Base-by-base conservation (phyloP, 2,888 invertebrate genomes). In the Drosophila gaucha region DNA sequence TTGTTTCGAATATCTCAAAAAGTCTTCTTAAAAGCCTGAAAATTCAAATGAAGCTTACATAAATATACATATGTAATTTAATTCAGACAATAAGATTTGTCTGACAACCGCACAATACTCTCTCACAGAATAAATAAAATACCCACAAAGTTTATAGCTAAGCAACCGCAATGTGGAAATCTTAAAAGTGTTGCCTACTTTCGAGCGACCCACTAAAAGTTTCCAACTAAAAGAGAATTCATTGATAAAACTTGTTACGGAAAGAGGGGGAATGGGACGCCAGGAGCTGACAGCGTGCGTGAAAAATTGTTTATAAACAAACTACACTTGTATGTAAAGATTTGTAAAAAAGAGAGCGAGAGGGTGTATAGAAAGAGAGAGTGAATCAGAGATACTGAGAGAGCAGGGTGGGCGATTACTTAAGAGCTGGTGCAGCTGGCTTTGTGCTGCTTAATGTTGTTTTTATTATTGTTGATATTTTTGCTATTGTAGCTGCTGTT, bases 301-400 rank as follows among this genome's bases (percentile, higher is more conserved):
- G 35, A 39, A 66, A 60, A 55, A 47, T 74, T 80, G 74, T 78
- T 80, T 78, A 80, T 70, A 80, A 80, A 80, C 74, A 74, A 73
- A 76, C 47, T 35, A 28, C 22, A 28, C n/a, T n/a, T 47, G 57
- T 38, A 36, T 43, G 60, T 58, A 57, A 64, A 54, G 35, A n/a
- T 49, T 51, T 55, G 20, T 38, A 33, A 57, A 64, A 43, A n/a
- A n/a, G n/a, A 18, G 39, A 50, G 35, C 8, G 18, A 35, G 28
- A 20, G 28, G 41, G 33, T 3, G 22, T 6, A 51, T 6, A 14
- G 22, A 14, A 38, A 52, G 35, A 18, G 28, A 38, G 43, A 20
- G 43, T n/a, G 43, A 28, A 6, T 6, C 14, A 33, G 41, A 31
- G 2, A 14, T 3, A 9, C 3, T 6, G n/a, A 46, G 16, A 31